Conservation (phyloP, 2,888 invertebrate genomes). For the Eretmocerus hayati region DNA sequence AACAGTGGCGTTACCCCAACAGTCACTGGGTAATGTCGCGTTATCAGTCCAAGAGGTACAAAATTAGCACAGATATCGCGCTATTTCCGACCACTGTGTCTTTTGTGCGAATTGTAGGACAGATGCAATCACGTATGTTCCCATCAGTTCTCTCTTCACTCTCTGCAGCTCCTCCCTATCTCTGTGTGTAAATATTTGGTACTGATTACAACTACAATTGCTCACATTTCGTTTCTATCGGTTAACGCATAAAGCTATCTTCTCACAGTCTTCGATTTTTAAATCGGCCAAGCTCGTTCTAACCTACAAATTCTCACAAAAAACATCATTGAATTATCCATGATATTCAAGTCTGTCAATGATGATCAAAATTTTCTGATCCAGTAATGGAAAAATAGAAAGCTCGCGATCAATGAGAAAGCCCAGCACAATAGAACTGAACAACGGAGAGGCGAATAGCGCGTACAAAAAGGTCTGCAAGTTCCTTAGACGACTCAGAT, state of each 20-base stretch:
- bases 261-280: neutral
- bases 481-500: conserved; percentile 36
- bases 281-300: neutral
- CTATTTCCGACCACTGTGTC: too few species aligned
- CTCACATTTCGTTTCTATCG: too few species aligned
- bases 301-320: neutral
- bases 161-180: too few species aligned
- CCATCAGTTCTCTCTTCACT: too few species aligned
- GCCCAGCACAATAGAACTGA: conserved; percentile 35
- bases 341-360: too few species aligned
- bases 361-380: neutral
- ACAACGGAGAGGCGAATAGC: conserved; percentile 34
- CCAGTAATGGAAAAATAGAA: conserved; percentile 1
- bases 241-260: too few species aligned
- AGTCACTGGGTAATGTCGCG: neutral
- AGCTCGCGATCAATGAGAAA: conserved; percentile 22
- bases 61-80: too few species aligned
- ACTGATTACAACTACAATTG: too few species aligned
- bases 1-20: conserved; percentile 41
- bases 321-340: too few species aligned
- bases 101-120: too few species aligned
- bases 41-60: neutral
- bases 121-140: too few species aligned
- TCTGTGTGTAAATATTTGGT: too few species aligned
- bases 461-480: conserved; percentile 44